Conservation (phyloP, 2,888 invertebrate species). For the Plebejus melissa region DNA sequence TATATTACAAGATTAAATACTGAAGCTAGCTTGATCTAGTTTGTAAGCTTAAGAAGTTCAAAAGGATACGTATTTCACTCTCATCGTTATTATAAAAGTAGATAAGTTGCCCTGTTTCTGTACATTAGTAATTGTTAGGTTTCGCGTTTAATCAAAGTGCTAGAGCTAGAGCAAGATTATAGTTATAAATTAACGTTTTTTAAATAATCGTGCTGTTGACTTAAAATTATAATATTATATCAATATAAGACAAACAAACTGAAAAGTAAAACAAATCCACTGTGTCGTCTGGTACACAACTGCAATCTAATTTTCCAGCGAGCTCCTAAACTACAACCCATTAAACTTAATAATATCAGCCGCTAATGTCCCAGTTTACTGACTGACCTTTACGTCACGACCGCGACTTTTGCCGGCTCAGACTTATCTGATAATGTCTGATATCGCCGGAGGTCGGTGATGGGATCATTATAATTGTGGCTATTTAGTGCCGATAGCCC, state of each 20-base stretch:
- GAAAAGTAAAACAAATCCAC: background rate
- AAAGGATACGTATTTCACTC: no score
- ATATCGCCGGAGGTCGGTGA: background rate
- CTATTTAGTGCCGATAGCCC: background rate
- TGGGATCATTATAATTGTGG: background rate
- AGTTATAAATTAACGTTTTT: no score
- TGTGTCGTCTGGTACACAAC: background rate
- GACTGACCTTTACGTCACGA: slow-evolving; percentile 18
- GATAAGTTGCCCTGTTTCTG: no score
- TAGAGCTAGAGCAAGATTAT: no score
- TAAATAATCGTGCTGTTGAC: no score
- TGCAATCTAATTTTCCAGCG: background rate
- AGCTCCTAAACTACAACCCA: background rate
- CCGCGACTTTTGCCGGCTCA: background rate
- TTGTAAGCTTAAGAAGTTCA: no score
- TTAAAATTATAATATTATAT: no score
- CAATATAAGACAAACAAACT: background rate
- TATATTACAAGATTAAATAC: no score
- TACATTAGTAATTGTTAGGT: no score
- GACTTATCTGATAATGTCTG: slow-evolving; percentile 10
- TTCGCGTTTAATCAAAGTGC: no score
- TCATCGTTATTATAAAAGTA: no score
- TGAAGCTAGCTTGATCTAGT: no score
- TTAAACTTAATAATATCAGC: slow-evolving; percentile 6
- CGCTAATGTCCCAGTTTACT: slow-evolving; percentile 14